Conservation (phyloP, 2,113 vertebrate genomes). For the Athene noctua region DNA sequence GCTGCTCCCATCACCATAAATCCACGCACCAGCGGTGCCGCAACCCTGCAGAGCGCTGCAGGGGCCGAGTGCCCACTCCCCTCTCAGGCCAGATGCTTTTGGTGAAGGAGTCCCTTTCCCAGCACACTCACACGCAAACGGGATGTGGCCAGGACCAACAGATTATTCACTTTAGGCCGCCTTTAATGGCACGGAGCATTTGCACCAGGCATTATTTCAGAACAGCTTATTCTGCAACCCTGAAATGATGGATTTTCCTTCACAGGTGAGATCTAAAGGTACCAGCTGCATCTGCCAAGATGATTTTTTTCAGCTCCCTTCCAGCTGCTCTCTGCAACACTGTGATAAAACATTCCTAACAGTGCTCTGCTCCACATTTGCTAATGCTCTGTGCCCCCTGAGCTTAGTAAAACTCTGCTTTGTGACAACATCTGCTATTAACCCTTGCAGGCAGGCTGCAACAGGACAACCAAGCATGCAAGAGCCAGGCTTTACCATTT, state of each 20-base stretch:
- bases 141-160: background rate
- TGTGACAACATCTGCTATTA: background rate
- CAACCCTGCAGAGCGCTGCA: rapidly evolving
- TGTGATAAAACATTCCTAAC: background rate
- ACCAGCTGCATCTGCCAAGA: background rate
- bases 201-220: background rate
- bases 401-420: background rate
- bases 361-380: background rate
- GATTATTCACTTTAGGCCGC: background rate
- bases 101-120: rapidly evolving
- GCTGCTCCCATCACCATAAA: rapidly evolving
- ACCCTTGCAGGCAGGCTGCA: background rate
- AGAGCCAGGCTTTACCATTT: background rate
- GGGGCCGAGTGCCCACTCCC: rapidly evolving
- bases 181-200: background rate
- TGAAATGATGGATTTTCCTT: background rate
- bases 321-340: background rate
- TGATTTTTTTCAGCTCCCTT: background rate
- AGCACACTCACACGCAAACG: rapidly evolving
- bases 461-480: background rate
- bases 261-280: rapidly evolving
- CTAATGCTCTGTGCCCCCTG: background rate
- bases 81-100: background rate
- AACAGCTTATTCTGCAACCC: background rate
- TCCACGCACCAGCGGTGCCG: rapidly evolving